phyloP scores from a whole-genome alignment of 2,113 vertebrate species.

The Equus quagga region DNA sequence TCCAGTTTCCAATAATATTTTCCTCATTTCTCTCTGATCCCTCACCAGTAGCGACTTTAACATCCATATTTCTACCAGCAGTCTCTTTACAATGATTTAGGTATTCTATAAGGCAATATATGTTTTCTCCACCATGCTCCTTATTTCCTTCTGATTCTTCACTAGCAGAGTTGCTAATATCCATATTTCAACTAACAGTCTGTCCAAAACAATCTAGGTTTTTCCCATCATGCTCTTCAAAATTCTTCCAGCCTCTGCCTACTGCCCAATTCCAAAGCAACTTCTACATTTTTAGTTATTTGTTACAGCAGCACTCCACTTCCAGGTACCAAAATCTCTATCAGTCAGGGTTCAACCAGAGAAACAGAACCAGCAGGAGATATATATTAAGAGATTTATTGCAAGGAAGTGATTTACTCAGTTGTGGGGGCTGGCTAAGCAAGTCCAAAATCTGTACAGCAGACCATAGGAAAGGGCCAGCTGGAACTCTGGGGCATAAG shows the following conservation, averaged over 20 bases:
- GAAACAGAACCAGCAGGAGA: neutral
- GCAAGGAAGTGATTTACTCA: neutral
- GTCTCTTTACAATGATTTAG: slow-evolving; percentile 20
- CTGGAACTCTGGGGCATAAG: neutral
- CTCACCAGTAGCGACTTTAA: neutral
- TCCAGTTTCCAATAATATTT: neutral
- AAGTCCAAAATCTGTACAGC: neutral
- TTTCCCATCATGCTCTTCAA: neutral
- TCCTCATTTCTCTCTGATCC: neutral
- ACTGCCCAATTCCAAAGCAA: neutral
- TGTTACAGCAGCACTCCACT: neutral
- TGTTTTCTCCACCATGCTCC: neutral
- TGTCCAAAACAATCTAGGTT: neutral
- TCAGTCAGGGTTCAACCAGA: neutral
- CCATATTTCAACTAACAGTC: slow-evolving; percentile 10
- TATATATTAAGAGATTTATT: neutral
- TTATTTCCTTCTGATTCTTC: neutral
- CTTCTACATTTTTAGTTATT: neutral
- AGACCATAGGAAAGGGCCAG: neutral
- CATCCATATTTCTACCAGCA: neutral
- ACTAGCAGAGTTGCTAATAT: neutral
- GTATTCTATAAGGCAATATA: neutral
- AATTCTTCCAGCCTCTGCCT: neutral
- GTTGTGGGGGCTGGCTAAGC: neutral
- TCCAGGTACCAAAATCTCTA: neutral